Base-by-base conservation (phyloP, 2,888 invertebrate species). In the Tetranychus piercei region DNA sequence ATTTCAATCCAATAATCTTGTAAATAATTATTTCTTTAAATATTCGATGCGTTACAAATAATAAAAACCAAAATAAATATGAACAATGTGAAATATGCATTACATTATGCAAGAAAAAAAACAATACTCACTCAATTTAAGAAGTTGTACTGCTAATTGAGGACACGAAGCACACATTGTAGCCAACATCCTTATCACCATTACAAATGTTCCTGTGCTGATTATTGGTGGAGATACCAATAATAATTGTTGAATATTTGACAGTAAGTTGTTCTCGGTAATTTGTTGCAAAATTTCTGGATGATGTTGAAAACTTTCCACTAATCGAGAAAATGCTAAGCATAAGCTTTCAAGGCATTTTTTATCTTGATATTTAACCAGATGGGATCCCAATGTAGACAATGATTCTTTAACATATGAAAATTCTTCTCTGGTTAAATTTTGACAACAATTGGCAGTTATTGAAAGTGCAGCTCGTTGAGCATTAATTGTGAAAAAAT, bases 401-500 rank as follows among this genome's bases (percentile, higher is more conserved):
- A 97, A 84, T 23, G 93, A 94, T 77, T 93, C 93, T 76, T 89
- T 87, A 44, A 96, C 91, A 80, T 92, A 89, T 81, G 91, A 90
- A 83, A 97, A 97, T 84, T 99, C 97, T 80, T 95, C 95, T 1
- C 89, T 86, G 69, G 91, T 90, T 80, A 96, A 86, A 84, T 92
- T 94, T 82, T 94, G 90, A 82, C 95, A 97, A 83, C 97, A 99
- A 83, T 99, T 99, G 75, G 97, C 95, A 0, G 96, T 94, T 79
- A 97, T 92, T 43, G 94, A 91, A 75, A 99, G 85, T 2, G 97
- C 96, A 71, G 95, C 91, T 64, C 97, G 88, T 84, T 99, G 99
- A 18, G 97, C 96, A 81, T 92, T 92, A 80, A 96, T 94, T 72
- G 96, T 95, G 85, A 99, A 99, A 86, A 99, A 99, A 82, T 99